Evolutionary conservation across 2,797 vertebrate species (phyloP).

Genomic region (Lerista edwardsae): DNA sequence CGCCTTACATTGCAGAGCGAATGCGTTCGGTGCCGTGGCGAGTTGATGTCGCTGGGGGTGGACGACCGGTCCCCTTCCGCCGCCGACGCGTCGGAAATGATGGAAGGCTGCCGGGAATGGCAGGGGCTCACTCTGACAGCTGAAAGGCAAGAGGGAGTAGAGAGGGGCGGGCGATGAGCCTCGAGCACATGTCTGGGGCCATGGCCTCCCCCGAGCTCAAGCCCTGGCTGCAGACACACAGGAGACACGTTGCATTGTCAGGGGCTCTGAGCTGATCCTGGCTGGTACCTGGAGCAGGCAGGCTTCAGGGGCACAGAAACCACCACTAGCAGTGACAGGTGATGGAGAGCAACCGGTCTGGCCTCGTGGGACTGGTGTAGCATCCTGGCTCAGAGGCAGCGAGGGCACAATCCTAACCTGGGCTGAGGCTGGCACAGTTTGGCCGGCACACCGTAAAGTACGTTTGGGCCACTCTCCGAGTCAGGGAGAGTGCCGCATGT

Average conservation of each 20-base stretch:
- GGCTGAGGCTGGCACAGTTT: no score
- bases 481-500: no score
- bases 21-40: slow-evolving; percentile 95
- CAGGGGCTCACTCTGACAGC: slow-evolving; percentile 95
- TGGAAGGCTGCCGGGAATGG: slow-evolving; percentile 93
- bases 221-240: background rate
- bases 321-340: background rate
- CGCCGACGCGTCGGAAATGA: slow-evolving; percentile 93
- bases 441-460: no score
- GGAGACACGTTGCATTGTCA: no score
- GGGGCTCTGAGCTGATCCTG: background rate
- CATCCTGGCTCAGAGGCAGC: no score
- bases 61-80: slow-evolving; percentile 94
- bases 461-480: no score
- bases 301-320: background rate
- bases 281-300: background rate
- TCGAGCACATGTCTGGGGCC: background rate
- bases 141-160: slow-evolving; percentile 62
- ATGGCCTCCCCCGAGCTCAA: no score
- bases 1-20: slow-evolving; percentile 98
- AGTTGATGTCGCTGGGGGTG: slow-evolving; percentile 98
- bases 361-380: no score
- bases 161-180: no score
- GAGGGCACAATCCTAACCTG: no score
- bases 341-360: no score